These are phyloP conservation scores for Maconellicoccus hirsutus DNA, from an alignment of 1,140 invertebrate genomes.

Conservation along the genomic window DNA sequence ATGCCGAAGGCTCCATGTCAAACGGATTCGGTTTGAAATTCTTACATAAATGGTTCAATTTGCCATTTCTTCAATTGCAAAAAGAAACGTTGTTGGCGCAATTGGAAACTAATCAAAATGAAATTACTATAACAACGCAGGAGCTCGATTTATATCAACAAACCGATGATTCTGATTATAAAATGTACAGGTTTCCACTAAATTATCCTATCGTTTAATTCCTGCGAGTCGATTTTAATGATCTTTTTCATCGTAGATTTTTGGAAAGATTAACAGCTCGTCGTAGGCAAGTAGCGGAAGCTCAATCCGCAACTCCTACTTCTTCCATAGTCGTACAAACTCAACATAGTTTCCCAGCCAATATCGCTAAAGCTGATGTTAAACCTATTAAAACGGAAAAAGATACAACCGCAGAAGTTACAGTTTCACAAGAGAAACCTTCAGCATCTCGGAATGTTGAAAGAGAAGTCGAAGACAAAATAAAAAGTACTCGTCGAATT, in stretches of 20 bases:
- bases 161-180: constrained; percentile 84
- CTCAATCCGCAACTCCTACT: constrained; percentile 28
- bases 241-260: constrained; percentile 40
- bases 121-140: constrained; percentile 66
- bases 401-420: background rate
- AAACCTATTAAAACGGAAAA: constrained; percentile 17
- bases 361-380: background rate
- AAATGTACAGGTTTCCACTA: constrained; percentile 42
- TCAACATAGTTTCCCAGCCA: constrained; percentile 3
- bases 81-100: constrained; percentile 74
- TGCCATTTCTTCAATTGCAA: constrained; percentile 88
- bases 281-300: constrained; percentile 54
- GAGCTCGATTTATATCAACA: constrained; percentile 74
- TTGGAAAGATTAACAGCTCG: constrained; percentile 59
- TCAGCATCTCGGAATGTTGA: too few species aligned
- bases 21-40: constrained; percentile 92
- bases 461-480: too few species aligned
- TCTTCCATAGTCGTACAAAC: constrained; percentile 23
- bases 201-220: background rate
- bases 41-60: constrained; percentile 91
- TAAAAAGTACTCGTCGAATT: background rate
- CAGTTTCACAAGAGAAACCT: constrained; percentile 20
- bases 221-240: background rate
- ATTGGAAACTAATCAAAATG: constrained; percentile 73
- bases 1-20: constrained; percentile 88